Conservation (phyloP, 2,113 vertebrate genomes). For the Damaliscus lunatus region DNA sequence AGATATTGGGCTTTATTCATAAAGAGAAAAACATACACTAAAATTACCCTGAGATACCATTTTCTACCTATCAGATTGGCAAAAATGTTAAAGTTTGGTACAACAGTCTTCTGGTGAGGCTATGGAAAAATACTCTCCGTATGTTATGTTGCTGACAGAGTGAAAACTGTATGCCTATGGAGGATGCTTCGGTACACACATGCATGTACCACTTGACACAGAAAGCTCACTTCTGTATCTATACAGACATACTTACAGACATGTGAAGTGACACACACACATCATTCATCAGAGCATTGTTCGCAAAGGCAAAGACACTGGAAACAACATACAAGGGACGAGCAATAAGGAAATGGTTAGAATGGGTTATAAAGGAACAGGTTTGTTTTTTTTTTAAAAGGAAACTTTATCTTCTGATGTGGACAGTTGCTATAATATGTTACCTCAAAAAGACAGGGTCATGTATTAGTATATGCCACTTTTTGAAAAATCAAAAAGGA, state of each 20-base stretch:
- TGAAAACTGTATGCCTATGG: not conserved
- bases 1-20: not conserved
- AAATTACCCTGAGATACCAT: not conserved
- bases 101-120: not conserved
- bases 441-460: not conserved
- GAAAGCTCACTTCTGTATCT: not conserved
- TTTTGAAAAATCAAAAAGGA: not conserved
- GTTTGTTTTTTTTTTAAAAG: not conserved
- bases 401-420: not conserved
- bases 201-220: not conserved
- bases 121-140: not conserved
- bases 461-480: not conserved
- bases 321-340: not conserved
- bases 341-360: not conserved
- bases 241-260: not conserved
- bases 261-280: not conserved
- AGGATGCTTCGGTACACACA: not conserved
- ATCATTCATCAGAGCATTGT: not conserved
- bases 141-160: not conserved
- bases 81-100: not conserved
- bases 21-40: not conserved
- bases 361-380: not conserved
- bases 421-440: not conserved
- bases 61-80: not conserved
- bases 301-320: not conserved